phyloP scores from a whole-genome alignment of 2,888 invertebrate genomes.

The Scelioninae gen. 1 region DNA sequence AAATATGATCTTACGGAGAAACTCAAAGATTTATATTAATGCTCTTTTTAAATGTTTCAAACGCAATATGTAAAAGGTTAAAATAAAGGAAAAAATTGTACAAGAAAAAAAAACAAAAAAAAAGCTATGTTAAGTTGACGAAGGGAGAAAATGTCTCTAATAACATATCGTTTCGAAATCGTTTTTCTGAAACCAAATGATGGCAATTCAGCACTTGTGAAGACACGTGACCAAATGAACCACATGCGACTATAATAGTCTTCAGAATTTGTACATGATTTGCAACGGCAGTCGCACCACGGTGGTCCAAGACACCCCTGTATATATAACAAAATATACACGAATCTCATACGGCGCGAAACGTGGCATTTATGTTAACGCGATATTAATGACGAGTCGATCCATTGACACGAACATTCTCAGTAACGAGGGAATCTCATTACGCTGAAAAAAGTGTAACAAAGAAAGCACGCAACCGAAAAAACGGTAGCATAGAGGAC shows the following conservation, averaged over 20 bases:
- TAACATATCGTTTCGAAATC: conserved; percentile 36
- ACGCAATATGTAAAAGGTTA: neutral
- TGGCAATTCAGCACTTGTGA: conserved; percentile 79
- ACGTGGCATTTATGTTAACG: conserved; percentile 74
- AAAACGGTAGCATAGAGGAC: conserved; percentile 13
- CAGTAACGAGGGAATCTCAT: conserved; percentile 64
- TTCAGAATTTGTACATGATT: conserved; percentile 75
- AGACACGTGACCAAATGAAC: conserved; percentile 80
- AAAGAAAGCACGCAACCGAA: conserved; percentile 56
- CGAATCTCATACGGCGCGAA: conserved; percentile 67
- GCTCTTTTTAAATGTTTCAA: neutral
- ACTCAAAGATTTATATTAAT: neutral
- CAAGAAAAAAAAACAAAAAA: neutral
- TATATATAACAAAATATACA: conserved; percentile 59
- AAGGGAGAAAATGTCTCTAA: conserved; percentile 20
- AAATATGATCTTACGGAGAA: neutral
- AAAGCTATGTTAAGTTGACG: neutral
- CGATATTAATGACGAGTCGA: conserved; percentile 68
- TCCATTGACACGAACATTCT: conserved; percentile 64
- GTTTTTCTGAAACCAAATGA: conserved; percentile 75
- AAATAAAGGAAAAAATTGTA: neutral
- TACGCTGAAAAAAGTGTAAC: conserved; percentile 45
- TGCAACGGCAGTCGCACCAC: conserved; percentile 70
- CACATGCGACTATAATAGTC: conserved; percentile 79
- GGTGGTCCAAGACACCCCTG: conserved; percentile 66